Evolutionary conservation across 2,888 invertebrate genomes (phyloP), one percentile per base, ranked within the genome.

Genomic region (Vannuccia rotundouncinata): DNA sequence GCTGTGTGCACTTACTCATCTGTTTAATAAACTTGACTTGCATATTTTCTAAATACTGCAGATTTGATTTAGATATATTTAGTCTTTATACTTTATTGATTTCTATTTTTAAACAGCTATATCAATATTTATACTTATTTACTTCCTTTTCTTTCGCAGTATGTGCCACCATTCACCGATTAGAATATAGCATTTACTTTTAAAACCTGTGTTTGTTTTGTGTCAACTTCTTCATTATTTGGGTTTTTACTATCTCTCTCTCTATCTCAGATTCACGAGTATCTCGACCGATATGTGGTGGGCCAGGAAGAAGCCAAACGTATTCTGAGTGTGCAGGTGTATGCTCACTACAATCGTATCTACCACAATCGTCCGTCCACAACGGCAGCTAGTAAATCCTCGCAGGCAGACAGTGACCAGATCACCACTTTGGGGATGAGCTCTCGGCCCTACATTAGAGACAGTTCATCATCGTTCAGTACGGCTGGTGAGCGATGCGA

Each of bases 231-330:
- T n/a, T n/a, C n/a, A n/a, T n/a, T n/a, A n/a, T n/a, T n/a, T n/a
- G n/a, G n/a, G n/a, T n/a, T n/a, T n/a, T n/a, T n/a, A n/a, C n/a
- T n/a, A n/a, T n/a, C n/a, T n/a, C n/a, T n/a, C 10, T 1, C 5
- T 22, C 10, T 10, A 30, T 10, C 31, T 31, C 85, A 92, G 92
- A 98, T 99, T 82, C 95, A 93, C 90, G 95, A 95, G 86, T 98
- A 94, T 89, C 90, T 99, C 83, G 94, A 98, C 90, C 93, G 93
- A 85, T 95, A 96, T 89, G 98, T 99, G 17, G 93, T 99, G 28
- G 99, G 98, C 0, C 98, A 99, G 89, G 94, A 96, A 83, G 92
- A 93, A 88, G 98, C 98, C 0, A 99, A 99, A 89, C 97, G 97
- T 89, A 96, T 97, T 59, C 90, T 99, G 59, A 93, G 97, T 0